Percentiles rank a stretch among this genome's conserved stretches.
Evolutionary conservation across 2,797 vertebrate species (phyloP).

Genomic region (Aldrovandia affinis): DNA sequence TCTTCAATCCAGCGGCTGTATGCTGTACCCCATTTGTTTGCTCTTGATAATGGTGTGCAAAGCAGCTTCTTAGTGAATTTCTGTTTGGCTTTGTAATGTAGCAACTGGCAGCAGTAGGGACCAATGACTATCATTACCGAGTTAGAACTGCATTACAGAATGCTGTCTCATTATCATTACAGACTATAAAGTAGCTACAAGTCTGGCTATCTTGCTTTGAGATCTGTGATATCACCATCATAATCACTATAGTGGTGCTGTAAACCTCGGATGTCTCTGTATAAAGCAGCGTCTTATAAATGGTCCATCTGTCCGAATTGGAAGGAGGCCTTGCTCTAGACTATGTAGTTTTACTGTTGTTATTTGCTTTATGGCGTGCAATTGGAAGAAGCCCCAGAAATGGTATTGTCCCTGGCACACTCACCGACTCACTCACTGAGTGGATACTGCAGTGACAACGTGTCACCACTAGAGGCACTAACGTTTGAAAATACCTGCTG

Average conservation of each 20-base stretch:
- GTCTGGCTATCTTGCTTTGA: constrained; percentile 35
- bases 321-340: not conserved
- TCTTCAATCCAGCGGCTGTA: not conserved
- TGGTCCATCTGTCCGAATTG: not conserved
- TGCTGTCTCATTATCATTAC: constrained; percentile 31
- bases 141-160: constrained; percentile 16
- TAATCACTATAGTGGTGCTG: constrained; percentile 43
- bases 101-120: constrained; percentile 34
- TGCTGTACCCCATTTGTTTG: not conserved
- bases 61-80: constrained; percentile 36
- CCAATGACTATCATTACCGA: constrained; percentile 40
- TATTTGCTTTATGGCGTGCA: constrained; percentile 1
- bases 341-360: not conserved
- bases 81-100: constrained; percentile 47
- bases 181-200: constrained; percentile 30
- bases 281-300: constrained; percentile 13
- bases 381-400: not conserved
- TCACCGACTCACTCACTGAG: not conserved
- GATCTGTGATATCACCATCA: constrained; percentile 38
- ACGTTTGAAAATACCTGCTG: not conserved
- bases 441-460: not conserved
- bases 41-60: not conserved
- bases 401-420: not conserved
- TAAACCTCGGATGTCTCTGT: constrained; percentile 43
- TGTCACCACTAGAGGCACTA: constrained; percentile 2